These are phyloP conservation scores for Oreotrochilus melanogaster DNA, from an alignment of 2,113 vertebrate species.

Conservation along the genomic window DNA sequence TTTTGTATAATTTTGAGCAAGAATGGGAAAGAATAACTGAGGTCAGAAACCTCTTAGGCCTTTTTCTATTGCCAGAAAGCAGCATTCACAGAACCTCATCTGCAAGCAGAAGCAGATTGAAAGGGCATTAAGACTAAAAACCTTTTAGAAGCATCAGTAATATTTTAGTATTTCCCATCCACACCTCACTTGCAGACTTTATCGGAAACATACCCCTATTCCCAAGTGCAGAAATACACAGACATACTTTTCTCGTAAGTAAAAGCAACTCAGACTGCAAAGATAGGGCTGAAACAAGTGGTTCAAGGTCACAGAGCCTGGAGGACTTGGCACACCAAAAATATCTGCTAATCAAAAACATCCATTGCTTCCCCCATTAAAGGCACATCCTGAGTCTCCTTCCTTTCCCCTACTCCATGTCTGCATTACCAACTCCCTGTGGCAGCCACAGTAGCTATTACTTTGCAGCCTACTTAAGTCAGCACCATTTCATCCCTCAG, in stretches of 20 bases:
- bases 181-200: not conserved
- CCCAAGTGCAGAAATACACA: not conserved
- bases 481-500: not conserved
- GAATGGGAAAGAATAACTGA: not conserved
- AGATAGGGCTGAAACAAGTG: not conserved
- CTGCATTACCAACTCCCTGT: not conserved
- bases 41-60: not conserved
- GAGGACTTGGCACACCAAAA: not conserved
- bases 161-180: slow-evolving; percentile 27
- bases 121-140: slow-evolving; percentile 36
- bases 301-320: not conserved
- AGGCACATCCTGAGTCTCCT: accelerated
- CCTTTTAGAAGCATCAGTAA: slow-evolving; percentile 26
- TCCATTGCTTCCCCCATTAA: not conserved
- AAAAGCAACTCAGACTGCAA: not conserved
- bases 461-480: not conserved
- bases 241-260: not conserved
- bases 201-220: not conserved
- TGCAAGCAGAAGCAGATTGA: not conserved
- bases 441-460: not conserved
- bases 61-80: not conserved
- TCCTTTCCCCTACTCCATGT: not conserved
- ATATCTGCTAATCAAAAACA: not conserved
- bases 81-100: not conserved
- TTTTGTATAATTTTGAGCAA: not conserved